Conservation (phyloP, 1,140 invertebrate genomes). For the Brachionus rubens region DNA sequence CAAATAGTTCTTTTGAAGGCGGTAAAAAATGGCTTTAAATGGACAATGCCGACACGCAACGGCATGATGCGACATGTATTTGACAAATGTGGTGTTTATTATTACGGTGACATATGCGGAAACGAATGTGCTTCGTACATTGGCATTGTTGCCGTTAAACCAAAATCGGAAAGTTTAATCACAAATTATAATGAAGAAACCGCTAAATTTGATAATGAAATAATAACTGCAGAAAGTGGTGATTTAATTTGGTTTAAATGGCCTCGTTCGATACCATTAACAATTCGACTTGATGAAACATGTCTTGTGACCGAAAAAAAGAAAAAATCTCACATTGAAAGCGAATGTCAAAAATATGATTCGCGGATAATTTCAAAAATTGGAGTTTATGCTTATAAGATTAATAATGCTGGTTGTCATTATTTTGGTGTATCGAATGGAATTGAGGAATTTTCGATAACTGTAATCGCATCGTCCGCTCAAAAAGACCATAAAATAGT, state of each 20-base stretch:
- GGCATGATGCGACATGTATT: constrained; percentile 57
- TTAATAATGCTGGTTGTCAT: constrained; percentile 29
- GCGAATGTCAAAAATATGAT: neutral
- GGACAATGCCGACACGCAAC: constrained; percentile 55
- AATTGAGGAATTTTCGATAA: constrained; percentile 2
- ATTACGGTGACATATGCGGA: constrained; percentile 59
- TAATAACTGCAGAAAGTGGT: constrained; percentile 51
- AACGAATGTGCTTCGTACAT: constrained; percentile 59
- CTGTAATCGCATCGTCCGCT: constrained; percentile 43
- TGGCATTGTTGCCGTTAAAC: constrained; percentile 60
- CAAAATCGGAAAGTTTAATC: constrained; percentile 55
- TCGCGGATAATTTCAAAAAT: neutral
- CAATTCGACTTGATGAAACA: constrained; percentile 50
- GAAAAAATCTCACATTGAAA: neutral
- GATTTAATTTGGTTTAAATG: constrained; percentile 59
- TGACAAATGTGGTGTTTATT: constrained; percentile 57
- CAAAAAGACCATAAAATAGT: constrained; percentile 58
- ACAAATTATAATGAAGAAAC: constrained; percentile 49
- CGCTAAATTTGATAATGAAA: neutral
- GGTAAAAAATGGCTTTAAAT: constrained; percentile 56
- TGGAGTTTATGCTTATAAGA: neutral
- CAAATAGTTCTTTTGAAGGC: constrained; percentile 49
- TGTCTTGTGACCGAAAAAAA: constrained; percentile 51
- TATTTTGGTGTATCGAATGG: neutral
- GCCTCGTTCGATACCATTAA: constrained; percentile 50